Base-by-base conservation (phyloP, 2,888 invertebrate species). In the Epirrita christyi region DNA sequence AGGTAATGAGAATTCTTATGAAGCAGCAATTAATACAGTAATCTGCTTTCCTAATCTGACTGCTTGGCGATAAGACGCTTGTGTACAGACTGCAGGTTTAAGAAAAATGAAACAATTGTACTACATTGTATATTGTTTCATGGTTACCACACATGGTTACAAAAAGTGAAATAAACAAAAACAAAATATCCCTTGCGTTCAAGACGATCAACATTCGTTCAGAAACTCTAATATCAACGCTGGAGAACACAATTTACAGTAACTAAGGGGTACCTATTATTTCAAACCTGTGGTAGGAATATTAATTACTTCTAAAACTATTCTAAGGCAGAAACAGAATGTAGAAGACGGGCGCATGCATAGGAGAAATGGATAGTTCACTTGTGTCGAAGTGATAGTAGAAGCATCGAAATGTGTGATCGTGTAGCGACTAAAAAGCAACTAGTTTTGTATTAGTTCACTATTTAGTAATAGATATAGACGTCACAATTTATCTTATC, bases 331-430 rank as follows among this genome's bases (percentile, higher is more conserved):
- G 43, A 32, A 37, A 56, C 41, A 50, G 55, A 29, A 59, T 63
- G 47, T 58, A 51, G 58, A 59, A 66, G 65, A 66, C 63, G 45
- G 62, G 66, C 59, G 67, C 75, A 79, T 78, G 78, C 74, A 66
- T 6, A 68, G 61, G 67, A 69, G 58, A 60, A 58, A 41, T 64
- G 64, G 60, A 61, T 53, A 61, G 60, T 53, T 21, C 57, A 61
- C 67, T 69, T 71, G 78, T 76, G 77, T 72, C 71, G 67, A 62
- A 47, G 66, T 67, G 64, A 72, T 61, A 61, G 60, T 63, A 67
- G 66, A 83, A 82, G 82, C 81, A 73, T 80, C 83, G 85, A 83
- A 78, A 85, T 85, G 87, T 88, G 88, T 88, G 85, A 86, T 79
- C 81, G 81, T 84, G 78, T 84, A 75, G 85, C 84, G 75, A 69